phyloP scores from a whole-genome alignment of 2,797 vertebrate species.

The Eidolon dupreanum region DNA sequence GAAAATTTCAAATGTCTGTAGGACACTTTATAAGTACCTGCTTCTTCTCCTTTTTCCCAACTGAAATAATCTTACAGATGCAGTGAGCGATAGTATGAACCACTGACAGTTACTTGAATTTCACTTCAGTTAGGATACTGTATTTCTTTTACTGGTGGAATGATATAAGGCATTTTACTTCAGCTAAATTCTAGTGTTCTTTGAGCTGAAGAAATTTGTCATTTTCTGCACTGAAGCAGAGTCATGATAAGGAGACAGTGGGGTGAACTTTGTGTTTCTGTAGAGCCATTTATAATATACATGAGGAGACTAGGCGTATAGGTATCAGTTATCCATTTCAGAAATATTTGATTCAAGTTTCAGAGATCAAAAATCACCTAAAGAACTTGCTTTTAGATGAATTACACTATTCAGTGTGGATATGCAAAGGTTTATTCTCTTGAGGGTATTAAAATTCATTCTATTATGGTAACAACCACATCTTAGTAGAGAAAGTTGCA shows the following conservation, averaged over 20 bases:
- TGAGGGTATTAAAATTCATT: not conserved
- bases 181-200: slow-evolving; percentile 34
- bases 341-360: slow-evolving; percentile 7
- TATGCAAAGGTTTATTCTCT: not conserved
- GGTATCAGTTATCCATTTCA: not conserved
- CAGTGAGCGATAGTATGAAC: slow-evolving; percentile 6
- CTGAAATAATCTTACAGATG: slow-evolving; percentile 66
- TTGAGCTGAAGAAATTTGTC: not conserved
- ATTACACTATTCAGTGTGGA: not conserved
- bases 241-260: not conserved
- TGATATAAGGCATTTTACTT: not conserved
- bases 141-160: slow-evolving; percentile 27
- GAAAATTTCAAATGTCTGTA: slow-evolving; percentile 72
- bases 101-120: not conserved
- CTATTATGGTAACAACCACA: not conserved
- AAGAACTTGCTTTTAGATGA: slow-evolving; percentile 11
- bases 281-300: slow-evolving; percentile 5
- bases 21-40: slow-evolving; percentile 65
- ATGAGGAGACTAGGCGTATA: not conserved
- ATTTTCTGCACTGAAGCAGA: not conserved
- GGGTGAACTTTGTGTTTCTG: slow-evolving; percentile 7
- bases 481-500: not conserved
- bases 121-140: not conserved
- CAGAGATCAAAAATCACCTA: slow-evolving; percentile 32
- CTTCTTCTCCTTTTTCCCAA: slow-evolving; percentile 10